Conservation (phyloP, 2,797 vertebrate genomes). For the Chelon auratus region DNA sequence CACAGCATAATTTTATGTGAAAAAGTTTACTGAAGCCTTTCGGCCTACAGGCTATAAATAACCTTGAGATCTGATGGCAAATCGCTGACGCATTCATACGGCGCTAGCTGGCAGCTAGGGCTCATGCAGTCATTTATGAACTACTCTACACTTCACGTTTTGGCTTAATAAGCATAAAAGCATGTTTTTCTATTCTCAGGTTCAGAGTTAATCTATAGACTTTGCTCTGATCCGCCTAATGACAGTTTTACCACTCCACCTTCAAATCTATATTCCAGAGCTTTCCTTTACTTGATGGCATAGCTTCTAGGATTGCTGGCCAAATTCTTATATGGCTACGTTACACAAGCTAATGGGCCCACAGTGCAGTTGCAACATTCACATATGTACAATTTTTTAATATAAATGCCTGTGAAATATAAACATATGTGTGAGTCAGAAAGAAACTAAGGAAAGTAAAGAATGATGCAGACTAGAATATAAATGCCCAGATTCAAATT, state of each 20-base stretch:
- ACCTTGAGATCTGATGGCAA: too few species aligned
- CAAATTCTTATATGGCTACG: not conserved
- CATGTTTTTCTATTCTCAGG: not conserved
- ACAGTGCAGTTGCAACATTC: not conserved
- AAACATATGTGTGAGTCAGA: too few species aligned
- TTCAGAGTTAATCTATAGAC: not conserved
- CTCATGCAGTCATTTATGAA: not conserved
- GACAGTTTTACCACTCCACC: not conserved
- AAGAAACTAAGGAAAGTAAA: not conserved
- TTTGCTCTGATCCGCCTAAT: not conserved
- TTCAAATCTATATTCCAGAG: not conserved
- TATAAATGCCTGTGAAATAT: not conserved
- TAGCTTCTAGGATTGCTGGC: not conserved
- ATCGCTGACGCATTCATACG: too few species aligned
- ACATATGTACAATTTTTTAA: not conserved
- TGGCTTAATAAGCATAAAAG: not conserved
- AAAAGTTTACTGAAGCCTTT: too few species aligned
- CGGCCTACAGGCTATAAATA: too few species aligned
- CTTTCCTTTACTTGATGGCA: not conserved
- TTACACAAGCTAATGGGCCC: not conserved
- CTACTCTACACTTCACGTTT: not conserved
- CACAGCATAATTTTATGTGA: too few species aligned
- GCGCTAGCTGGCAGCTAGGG: too few species aligned
- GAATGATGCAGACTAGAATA: not conserved
- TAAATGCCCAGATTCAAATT: not conserved